Conservation (phyloP, 1,140 invertebrate genomes). For the Megalopta genalis region DNA sequence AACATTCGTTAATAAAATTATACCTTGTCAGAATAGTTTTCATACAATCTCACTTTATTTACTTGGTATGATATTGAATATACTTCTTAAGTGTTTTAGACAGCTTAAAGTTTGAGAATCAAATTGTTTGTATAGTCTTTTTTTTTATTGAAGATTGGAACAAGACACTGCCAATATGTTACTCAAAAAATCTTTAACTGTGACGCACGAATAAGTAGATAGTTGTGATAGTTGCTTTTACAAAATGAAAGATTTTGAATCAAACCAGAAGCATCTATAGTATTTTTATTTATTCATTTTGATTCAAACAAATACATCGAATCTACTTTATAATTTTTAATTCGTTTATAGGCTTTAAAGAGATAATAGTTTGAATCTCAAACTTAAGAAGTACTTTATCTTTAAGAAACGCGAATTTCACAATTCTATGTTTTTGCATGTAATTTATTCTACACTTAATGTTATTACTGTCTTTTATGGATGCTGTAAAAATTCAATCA, state of each 20-base stretch:
- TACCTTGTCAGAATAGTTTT: slow-evolving; percentile 45
- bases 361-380: slow-evolving; percentile 58
- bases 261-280: background rate
- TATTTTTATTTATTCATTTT: slow-evolving; percentile 6
- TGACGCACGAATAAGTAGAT: background rate
- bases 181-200: background rate
- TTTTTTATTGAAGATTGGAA: slow-evolving; percentile 18
- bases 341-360: background rate
- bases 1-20: slow-evolving; percentile 49
- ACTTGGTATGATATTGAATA: slow-evolving; percentile 28
- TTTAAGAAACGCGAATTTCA: slow-evolving; percentile 28
- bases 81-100: slow-evolving; percentile 43
- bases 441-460: slow-evolving; percentile 46
- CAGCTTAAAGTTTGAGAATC: slow-evolving; percentile 63
- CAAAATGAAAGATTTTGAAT: slow-evolving; percentile 2
- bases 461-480: slow-evolving; percentile 56
- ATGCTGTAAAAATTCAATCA: slow-evolving; percentile 59
- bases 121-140: slow-evolving; percentile 21
- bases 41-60: slow-evolving; percentile 25
- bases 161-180: slow-evolving; percentile 35
- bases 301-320: background rate
- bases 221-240: background rate
- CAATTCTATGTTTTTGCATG: slow-evolving; percentile 56
- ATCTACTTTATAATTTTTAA: background rate
- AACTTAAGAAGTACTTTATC: slow-evolving; percentile 43